Base-by-base conservation (phyloP, 2,797 vertebrate genomes). In the Danio tinwini region DNA sequence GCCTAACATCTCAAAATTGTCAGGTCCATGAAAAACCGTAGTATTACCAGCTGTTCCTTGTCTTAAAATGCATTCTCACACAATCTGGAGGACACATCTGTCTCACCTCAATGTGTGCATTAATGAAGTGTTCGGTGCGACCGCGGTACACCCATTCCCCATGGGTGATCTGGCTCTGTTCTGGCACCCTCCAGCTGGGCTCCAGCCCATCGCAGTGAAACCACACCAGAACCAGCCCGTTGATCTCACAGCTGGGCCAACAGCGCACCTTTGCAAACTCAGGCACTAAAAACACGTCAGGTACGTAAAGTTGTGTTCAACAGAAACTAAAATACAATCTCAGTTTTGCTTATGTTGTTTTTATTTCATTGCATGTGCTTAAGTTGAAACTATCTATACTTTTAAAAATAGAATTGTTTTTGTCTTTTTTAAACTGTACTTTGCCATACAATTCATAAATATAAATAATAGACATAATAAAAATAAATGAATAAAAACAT, bases 241-340 rank as follows among this genome's bases (percentile, higher is more conserved):
- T 95, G 16, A 91, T 82, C 88, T 96, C 95, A 0, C 92, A 92
- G 74, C 89, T 94, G 0, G 76, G 91, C 95, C 96, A 96, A 16
- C 87, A 81, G 49, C 79, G 88, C 42, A 94, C 88, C 44, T 88
- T 93, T 0, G 92, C 94, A 50, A 93, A 92, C 14, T 92, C 90
- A 0, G 91, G 95, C 55, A 94, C 96, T 97, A 74, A 16, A 72
- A 39, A 59, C 4, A 13, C 13, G 1, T 49, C 1, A 52, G n/a
- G 58, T 19, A 16, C 39, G 5, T 21, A 49, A 49, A 7, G 10
- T 19, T 8, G 56, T n/a, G 56, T 58, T 21, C 45, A 39, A 3
- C 29, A 29, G 29, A 29, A 29, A 29, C 29, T 29, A 29, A 29
- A 29, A 29, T 29, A 29, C 29, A 29, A 29, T 29, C 29, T 29